These are phyloP conservation scores for Bombus waltoni DNA, from an alignment of 1,140 invertebrate genomes.

Conservation along the genomic window DNA sequence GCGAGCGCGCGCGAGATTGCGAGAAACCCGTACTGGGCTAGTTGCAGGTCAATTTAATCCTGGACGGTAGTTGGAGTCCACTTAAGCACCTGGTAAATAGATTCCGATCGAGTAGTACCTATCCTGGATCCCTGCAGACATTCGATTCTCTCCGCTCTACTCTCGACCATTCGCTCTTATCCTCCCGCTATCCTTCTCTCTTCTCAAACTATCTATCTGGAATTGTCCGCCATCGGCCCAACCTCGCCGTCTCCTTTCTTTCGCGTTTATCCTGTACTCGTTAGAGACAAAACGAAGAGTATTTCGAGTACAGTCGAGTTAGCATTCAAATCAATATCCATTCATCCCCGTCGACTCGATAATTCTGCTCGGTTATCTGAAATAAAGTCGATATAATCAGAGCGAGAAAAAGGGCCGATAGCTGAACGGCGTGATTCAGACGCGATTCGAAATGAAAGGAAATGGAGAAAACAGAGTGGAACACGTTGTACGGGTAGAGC, in stretches of 20 bases:
- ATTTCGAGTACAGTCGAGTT: slow-evolving; percentile 37
- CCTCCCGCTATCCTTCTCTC: neutral
- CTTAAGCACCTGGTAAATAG: slow-evolving; percentile 72
- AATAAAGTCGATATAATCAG: neutral
- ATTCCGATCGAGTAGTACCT: slow-evolving; percentile 69
- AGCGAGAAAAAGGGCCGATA: neutral
- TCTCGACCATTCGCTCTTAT: slow-evolving; percentile 30
- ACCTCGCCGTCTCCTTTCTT: neutral
- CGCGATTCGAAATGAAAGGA: neutral
- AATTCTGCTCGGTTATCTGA: neutral
- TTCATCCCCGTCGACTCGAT: slow-evolving; percentile 31
- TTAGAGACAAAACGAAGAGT: slow-evolving; percentile 47
- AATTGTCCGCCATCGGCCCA: slow-evolving; percentile 21
- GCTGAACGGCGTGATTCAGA: neutral
- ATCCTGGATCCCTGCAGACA: slow-evolving; percentile 63
- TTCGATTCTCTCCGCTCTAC: slow-evolving; percentile 61
- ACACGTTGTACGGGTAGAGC: neutral
- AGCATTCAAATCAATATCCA: slow-evolving; percentile 68
- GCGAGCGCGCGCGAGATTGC: slow-evolving; percentile 31
- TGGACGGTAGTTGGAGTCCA: slow-evolving; percentile 67
- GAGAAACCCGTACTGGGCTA: slow-evolving; percentile 45
- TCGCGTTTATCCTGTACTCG: slow-evolving; percentile 14
- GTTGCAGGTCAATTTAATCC: slow-evolving; percentile 72
- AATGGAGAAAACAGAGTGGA: neutral
- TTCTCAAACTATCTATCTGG: slow-evolving; percentile 29